A percentile compares a stretch with the other conserved stretches of the same genome.
Conservation (phyloP, 2,113 vertebrate genomes). For the Phasianus colchicus region DNA sequence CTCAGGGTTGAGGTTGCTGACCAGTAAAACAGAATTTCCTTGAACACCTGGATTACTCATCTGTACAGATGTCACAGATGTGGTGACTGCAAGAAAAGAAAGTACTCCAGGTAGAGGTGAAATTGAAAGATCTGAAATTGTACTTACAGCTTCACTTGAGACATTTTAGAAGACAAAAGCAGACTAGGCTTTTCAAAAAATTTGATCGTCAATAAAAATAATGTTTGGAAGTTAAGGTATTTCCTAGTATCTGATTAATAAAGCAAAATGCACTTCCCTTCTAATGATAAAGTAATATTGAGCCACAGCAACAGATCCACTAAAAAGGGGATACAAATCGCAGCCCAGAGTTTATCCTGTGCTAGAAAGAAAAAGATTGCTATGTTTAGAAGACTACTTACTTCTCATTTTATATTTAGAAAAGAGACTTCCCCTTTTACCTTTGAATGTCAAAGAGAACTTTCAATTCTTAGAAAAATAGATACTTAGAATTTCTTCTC, state of each 20-base stretch:
- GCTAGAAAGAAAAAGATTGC: not conserved
- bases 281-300: not conserved
- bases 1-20: conserved; percentile 88
- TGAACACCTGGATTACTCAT: conserved; percentile 67
- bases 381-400: not conserved
- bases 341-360: not conserved
- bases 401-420: not conserved
- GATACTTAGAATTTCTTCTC: not conserved
- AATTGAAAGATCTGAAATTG: conserved; percentile 71
- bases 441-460: not conserved
- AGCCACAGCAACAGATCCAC: not conserved
- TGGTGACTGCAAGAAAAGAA: conserved; percentile 67
- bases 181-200: not conserved
- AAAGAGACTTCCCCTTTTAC: not conserved
- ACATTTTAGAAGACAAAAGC: not conserved
- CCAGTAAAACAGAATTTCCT: conserved; percentile 82
- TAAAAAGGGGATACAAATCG: not conserved
- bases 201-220: not conserved
- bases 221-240: not conserved
- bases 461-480: not conserved
- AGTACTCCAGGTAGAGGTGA: conserved; percentile 72
- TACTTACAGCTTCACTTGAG: not conserved
- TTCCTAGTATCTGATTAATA: not conserved
- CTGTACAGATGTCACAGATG: conserved; percentile 67
- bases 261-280: not conserved